Conservation (phyloP, 2,888 invertebrate genomes). For the Eupithecia exiguata region DNA sequence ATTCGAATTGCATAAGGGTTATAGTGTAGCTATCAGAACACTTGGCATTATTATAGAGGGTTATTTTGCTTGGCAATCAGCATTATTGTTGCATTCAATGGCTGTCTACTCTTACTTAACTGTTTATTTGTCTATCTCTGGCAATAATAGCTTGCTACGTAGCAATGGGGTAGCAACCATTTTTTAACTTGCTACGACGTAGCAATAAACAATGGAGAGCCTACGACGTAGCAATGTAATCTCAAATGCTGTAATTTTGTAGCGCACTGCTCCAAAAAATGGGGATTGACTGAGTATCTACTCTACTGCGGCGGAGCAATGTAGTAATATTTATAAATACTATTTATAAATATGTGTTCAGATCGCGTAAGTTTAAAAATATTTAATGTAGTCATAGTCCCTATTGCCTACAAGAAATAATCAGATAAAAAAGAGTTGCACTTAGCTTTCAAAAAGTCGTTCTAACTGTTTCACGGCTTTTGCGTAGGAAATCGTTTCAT, state of each 20-base stretch:
- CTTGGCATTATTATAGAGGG: neutral
- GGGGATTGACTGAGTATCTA: neutral
- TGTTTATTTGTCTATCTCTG: neutral
- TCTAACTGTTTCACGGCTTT: neutral
- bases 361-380: too few species aligned
- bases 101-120: conserved; percentile 6
- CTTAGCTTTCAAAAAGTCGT: neutral
- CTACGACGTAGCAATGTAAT: neutral
- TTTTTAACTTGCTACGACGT: neutral
- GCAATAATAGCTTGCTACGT: neutral
- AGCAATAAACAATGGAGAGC: neutral
- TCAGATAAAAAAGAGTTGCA: too few species aligned
- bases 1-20: conserved; percentile 8
- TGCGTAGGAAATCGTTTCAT: neutral
- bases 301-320: neutral
- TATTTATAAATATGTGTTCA: too few species aligned
- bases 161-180: neutral
- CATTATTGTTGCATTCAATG: conserved; percentile 3
- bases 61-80: conserved; percentile 18
- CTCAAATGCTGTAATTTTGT: neutral
- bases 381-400: neutral
- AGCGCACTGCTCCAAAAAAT: neutral
- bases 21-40: neutral
- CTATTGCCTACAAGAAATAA: neutral
- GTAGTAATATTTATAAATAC: too few species aligned